Base-by-base conservation (phyloP, 1,140 invertebrate genomes). In the Cherax destructor region DNA sequence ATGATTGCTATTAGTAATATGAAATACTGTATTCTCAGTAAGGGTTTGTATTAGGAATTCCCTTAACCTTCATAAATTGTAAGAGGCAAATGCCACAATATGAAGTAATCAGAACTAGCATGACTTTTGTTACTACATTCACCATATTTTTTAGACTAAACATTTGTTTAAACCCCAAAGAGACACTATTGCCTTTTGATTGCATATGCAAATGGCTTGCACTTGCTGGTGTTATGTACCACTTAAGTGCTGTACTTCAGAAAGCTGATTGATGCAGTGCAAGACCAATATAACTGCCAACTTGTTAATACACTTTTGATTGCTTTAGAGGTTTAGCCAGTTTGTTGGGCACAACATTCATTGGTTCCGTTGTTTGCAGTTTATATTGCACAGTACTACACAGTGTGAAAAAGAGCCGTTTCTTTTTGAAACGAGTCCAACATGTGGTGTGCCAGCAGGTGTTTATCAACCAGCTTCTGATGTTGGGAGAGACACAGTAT, bases 371-470 rank as follows among this genome's bases (percentile, higher is more conserved):
- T 52, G 50, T 83, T 59, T 24, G 52, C 13, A 50, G 50, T 52
- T 10, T 49, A 41, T 41, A 41, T 41, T 41, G 4, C 50, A 74
- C 69, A 74, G 24, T 30, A 9, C 24, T 21, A 74, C 69, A 74
- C 69, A 74, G 2, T 74, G 21, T 69, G 65, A 21, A 18, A 69
- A 74, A 69, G 4, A 18, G 9, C 11, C 61, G 1, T 72, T 56
- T 56, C 9, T 56, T 56, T 72, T 21, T 72, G 7, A n/a, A 74
- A 49, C 9, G 11, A 10, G 30, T 65, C 10, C 18, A 85, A 52
- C 52, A 78, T 86, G 74, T 86, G 85, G 78, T 86, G 74, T 86
- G 85, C 59, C 69, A 74, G 85, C 85, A 78, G 85, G 72, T 41
- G 30, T 61, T 86, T 74, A 30, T 49, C 83, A 61, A 13, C 30